Conservation (phyloP, 2,113 vertebrate species). For the Mormoops blainvillei region DNA sequence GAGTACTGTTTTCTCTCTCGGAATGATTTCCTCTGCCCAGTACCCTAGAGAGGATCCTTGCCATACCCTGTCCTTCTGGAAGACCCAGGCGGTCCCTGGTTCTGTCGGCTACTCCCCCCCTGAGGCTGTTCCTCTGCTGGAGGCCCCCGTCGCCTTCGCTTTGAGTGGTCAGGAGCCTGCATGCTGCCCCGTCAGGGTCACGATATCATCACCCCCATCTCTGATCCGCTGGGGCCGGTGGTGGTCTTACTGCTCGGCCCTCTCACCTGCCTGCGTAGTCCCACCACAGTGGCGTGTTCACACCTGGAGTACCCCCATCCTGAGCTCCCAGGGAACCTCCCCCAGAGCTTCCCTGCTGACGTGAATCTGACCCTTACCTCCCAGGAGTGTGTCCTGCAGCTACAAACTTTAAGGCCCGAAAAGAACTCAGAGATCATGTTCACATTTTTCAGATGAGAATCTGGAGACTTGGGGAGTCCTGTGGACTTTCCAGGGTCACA, state of each 20-base stretch:
- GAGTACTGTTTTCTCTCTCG: background rate
- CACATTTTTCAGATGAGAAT: background rate
- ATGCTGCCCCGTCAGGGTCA: too few species aligned
- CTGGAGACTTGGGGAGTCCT: accelerated
- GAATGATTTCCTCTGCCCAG: background rate
- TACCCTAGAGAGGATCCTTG: background rate
- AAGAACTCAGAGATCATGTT: background rate
- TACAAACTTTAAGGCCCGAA: background rate
- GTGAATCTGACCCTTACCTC: background rate
- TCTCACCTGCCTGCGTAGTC: background rate
- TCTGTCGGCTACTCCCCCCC: background rate
- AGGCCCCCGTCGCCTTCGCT: background rate
- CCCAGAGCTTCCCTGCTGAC: too few species aligned
- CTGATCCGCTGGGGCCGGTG: background rate
- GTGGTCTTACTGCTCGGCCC: background rate
- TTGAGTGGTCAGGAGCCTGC: too few species aligned
- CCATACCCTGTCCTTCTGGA: background rate
- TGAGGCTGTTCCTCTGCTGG: background rate
- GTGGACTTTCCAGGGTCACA: background rate
- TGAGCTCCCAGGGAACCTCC: background rate
- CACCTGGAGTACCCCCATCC: background rate
- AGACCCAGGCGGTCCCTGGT: background rate
- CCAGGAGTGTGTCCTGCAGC: background rate
- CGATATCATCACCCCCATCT: background rate
- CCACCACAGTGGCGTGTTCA: background rate